Percentiles rank a stretch among this genome's conserved stretches.
Conservation (phyloP, 2,113 vertebrate genomes). For the Coptodon bakossiorum region DNA sequence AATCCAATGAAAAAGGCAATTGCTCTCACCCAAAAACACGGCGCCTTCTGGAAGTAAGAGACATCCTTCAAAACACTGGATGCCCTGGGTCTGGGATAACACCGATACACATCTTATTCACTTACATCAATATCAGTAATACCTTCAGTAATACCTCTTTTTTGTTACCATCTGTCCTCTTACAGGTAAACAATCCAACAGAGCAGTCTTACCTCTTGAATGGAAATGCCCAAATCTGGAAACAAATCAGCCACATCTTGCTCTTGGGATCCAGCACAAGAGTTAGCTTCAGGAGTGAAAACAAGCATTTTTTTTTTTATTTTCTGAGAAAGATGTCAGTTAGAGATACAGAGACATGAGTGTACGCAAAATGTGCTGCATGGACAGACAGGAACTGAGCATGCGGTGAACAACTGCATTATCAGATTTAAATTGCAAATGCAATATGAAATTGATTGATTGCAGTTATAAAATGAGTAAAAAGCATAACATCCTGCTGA, state of each 20-base stretch:
- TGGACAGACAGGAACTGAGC: not conserved
- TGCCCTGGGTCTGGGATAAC: slow-evolving; percentile 11
- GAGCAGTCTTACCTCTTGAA: slow-evolving; percentile 30
- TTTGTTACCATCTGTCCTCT: not conserved
- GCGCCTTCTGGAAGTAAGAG: not conserved
- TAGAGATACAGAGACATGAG: not conserved
- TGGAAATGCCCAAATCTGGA: not conserved
- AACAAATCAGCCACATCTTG: not conserved
- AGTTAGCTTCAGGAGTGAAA: slow-evolving; percentile 13
- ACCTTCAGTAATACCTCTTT: not conserved
- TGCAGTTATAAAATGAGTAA: not conserved
- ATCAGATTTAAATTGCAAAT: not conserved
- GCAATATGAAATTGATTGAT: not conserved
- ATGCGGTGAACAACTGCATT: not conserved
- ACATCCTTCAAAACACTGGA: not conserved
- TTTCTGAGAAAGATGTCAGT: not conserved
- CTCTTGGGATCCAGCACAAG: slow-evolving; percentile 22
- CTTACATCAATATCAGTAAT: no score
- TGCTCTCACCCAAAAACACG: slow-evolving; percentile 14
- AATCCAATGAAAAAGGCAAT: not conserved
- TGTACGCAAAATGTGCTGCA: not conserved
- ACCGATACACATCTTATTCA: not conserved
- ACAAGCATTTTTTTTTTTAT: not conserved
- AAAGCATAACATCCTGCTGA: not conserved
- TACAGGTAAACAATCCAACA: not conserved